Evolutionary conservation across 1,140 invertebrate species (phyloP).

Genomic region (Armadillidium nasatum): DNA sequence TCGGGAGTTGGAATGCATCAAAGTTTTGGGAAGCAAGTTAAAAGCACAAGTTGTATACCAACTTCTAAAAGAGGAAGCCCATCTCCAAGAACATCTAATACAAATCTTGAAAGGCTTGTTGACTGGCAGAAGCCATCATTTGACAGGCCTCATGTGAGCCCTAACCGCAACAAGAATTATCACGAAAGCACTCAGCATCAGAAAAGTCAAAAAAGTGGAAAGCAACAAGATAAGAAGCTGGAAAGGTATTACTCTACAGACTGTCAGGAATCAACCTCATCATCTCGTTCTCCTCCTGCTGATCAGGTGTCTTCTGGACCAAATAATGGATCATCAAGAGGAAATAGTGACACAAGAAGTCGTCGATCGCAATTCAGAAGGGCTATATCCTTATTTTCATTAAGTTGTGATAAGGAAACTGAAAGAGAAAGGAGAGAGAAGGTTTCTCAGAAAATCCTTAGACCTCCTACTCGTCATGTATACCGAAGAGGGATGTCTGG

Average conservation of each 20-base stretch:
- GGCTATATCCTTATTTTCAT: slow-evolving; percentile 27
- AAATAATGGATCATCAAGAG: slow-evolving; percentile 7
- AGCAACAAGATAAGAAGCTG: slow-evolving; percentile 12
- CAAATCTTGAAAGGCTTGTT: slow-evolving; percentile 19
- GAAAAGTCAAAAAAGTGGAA: not conserved
- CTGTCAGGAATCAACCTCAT: slow-evolving; percentile 6
- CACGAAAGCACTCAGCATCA: slow-evolving; percentile 8
- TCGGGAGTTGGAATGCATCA: not conserved
- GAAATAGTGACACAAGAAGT: slow-evolving; percentile 19
- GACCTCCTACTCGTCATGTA: slow-evolving; percentile 25
- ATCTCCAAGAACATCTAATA: slow-evolving; percentile 18
- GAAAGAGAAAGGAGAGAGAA: slow-evolving; percentile 18
- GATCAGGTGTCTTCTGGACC: slow-evolving; percentile 18
- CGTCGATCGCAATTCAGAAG: slow-evolving; percentile 24
- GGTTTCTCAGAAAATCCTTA: slow-evolving; percentile 19
- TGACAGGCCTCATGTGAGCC: slow-evolving; percentile 21
- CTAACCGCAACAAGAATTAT: slow-evolving; percentile 16
- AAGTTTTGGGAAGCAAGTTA: slow-evolving; percentile 7
- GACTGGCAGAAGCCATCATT: slow-evolving; percentile 24
- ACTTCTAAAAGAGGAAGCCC: slow-evolving; percentile 5
- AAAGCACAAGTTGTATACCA: slow-evolving; percentile 25
- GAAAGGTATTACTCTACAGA: slow-evolving; percentile 3
- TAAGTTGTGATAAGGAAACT: slow-evolving; percentile 29
- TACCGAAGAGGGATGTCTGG: slow-evolving; percentile 27
- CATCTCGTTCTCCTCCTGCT: slow-evolving; percentile 21